These are phyloP conservation scores for Acholoe squamosa DNA, from an alignment of 2,888 invertebrate genomes.

Conservation along the genomic window DNA sequence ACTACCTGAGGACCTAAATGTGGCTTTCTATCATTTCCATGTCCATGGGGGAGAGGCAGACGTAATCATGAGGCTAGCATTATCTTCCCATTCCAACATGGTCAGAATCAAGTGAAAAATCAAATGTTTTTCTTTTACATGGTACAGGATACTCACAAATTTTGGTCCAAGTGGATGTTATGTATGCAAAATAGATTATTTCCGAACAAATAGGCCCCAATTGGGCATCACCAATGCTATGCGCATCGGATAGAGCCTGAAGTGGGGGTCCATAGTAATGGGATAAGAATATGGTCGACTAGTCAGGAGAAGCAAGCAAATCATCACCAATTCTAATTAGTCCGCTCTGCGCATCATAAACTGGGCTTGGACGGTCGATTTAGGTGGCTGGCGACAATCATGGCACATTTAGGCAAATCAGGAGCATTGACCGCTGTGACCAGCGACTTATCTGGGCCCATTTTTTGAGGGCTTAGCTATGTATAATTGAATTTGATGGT, in stretches of 20 bases:
- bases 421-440: conserved; percentile 29
- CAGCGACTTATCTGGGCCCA: neutral
- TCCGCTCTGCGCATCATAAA: conserved; percentile 19
- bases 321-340: conserved; percentile 58
- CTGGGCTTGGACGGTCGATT: neutral
- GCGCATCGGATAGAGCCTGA: neutral
- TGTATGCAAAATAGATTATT: conserved; percentile 38
- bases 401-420: conserved; percentile 55
- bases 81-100: too few species aligned
- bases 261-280: conserved; percentile 36
- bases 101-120: too few species aligned
- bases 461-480: conserved; percentile 17
- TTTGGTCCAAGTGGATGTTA: neutral
- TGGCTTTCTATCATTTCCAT: too few species aligned
- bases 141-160: neutral
- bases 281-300: conserved; percentile 48
- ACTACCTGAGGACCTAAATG: too few species aligned
- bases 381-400: conserved; percentile 49
- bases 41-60: too few species aligned
- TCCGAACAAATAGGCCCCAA: conserved; percentile 34
- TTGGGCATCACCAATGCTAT: conserved; percentile 9
- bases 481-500: conserved; percentile 60
- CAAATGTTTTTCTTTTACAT: too few species aligned
- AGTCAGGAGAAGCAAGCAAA: conserved; percentile 43
- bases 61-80: too few species aligned